phyloP scores from a whole-genome alignment of 1,140 invertebrate species.

The Proales similis region DNA sequence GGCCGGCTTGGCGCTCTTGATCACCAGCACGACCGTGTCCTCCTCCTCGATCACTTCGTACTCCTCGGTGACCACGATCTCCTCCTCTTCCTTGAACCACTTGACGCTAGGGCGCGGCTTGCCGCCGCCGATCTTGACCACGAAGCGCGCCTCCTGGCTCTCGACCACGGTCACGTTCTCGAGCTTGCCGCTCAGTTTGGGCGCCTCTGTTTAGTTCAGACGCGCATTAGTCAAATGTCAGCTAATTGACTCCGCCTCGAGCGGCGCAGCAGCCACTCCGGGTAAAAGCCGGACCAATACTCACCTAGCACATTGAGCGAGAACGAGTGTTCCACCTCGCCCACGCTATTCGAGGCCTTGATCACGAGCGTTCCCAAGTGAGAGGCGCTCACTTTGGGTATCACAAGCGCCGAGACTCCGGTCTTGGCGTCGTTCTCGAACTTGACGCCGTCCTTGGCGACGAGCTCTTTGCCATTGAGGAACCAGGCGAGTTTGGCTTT shows the following conservation, averaged over 20 bases:
- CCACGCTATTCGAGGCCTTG: conserved; percentile 26
- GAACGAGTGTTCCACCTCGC: neutral
- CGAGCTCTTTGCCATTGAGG: conserved; percentile 69
- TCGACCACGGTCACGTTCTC: conserved; percentile 21
- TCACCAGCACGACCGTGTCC: conserved; percentile 10
- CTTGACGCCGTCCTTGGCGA: conserved; percentile 6
- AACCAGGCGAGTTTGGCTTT: conserved; percentile 78
- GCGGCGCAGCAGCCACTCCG: too few species aligned
- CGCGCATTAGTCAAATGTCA: neutral
- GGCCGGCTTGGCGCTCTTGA: conserved; percentile 8
- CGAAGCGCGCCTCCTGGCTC: neutral
- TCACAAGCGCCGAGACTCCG: neutral
- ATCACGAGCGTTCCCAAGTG: neutral
- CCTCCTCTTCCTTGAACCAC: conserved; percentile 35
- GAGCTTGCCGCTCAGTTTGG: conserved; percentile 17
- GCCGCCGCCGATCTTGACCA: conserved; percentile 13
- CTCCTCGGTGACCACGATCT: conserved; percentile 19
- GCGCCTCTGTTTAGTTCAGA: conserved; percentile 7
- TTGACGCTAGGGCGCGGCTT: conserved; percentile 25
- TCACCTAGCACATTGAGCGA: conserved; percentile 8
- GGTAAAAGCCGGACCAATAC: too few species aligned
- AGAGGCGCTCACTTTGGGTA: neutral
- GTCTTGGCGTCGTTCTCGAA: conserved; percentile 12
- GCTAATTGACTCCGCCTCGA: too few species aligned
- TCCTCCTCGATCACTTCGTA: conserved; percentile 28